phyloP scores from a whole-genome alignment of 2,113 vertebrate species.

The Eidolon helvum region DNA sequence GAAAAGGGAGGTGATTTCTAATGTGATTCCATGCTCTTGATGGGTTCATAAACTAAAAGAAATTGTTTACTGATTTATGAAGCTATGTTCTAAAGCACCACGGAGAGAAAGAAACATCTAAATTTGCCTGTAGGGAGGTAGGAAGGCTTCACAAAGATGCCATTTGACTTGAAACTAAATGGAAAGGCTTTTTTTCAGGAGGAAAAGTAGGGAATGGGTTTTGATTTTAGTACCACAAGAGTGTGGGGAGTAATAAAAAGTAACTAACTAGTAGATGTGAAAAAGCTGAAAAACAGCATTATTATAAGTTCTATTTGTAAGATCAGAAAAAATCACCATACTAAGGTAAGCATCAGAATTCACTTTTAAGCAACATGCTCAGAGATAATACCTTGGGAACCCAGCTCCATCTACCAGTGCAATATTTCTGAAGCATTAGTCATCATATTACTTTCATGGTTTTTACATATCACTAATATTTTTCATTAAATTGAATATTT shows the following conservation, averaged over 20 bases:
- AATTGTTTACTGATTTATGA: not conserved
- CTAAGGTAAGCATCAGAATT: not conserved
- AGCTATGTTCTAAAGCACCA: not conserved
- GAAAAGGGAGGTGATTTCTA: not conserved
- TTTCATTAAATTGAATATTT: not conserved
- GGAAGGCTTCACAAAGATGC: not conserved
- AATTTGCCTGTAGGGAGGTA: not conserved
- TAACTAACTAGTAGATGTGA: not conserved
- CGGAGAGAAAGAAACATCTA: not conserved
- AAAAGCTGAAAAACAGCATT: not conserved
- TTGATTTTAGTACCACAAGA: not conserved
- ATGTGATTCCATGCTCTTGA: not conserved
- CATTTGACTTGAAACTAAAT: not conserved
- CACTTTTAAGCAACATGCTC: not conserved
- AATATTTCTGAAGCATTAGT: not conserved
- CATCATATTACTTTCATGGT: not conserved
- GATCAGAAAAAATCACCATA: not conserved
- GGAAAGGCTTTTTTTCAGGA: not conserved
- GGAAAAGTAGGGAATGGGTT: not conserved
- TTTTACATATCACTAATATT: not conserved
- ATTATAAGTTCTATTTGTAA: not conserved
- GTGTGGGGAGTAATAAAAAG: not conserved
- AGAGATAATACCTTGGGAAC: not conserved
- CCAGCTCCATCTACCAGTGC: not conserved
- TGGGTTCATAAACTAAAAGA: not conserved